Evolutionary conservation across 2,113 vertebrate species (phyloP).

Genomic region (Lasiurus cinereus): DNA sequence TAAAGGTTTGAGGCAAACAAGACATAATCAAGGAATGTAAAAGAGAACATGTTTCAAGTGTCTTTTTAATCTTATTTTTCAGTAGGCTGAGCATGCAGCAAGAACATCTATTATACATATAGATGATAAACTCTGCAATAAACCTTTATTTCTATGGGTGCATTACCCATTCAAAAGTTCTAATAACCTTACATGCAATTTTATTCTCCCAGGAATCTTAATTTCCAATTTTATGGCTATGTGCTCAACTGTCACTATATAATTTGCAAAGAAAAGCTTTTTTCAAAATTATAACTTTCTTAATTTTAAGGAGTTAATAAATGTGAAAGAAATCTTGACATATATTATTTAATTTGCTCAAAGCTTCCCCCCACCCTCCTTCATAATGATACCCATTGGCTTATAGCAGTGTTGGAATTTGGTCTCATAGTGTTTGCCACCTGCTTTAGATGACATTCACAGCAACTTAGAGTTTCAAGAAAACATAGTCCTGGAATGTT

Average conservation of each 20-base stretch:
- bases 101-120: constrained; percentile 56
- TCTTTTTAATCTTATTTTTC: constrained; percentile 60
- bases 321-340: constrained; percentile 22
- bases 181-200: constrained; percentile 62
- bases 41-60: constrained; percentile 54
- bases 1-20: constrained; percentile 25
- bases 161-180: constrained; percentile 69
- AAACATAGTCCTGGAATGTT: not conserved
- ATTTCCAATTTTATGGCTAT: constrained; percentile 62
- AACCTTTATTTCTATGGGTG: constrained; percentile 72
- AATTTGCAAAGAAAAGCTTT: constrained; percentile 59
- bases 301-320: constrained; percentile 28
- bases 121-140: constrained; percentile 75
- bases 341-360: constrained; percentile 46
- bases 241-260: constrained; percentile 56
- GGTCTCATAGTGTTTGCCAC: not conserved
- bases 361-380: not conserved
- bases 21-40: constrained; percentile 40
- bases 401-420: not conserved
- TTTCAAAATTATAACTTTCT: constrained; percentile 33
- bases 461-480: not conserved
- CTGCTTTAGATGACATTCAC: not conserved
- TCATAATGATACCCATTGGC: not conserved
- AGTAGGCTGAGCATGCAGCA: not conserved
- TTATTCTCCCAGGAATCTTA: constrained; percentile 67